phyloP scores from a whole-genome alignment of 2,113 vertebrate genomes.

The Sceloporus tristichus region DNA sequence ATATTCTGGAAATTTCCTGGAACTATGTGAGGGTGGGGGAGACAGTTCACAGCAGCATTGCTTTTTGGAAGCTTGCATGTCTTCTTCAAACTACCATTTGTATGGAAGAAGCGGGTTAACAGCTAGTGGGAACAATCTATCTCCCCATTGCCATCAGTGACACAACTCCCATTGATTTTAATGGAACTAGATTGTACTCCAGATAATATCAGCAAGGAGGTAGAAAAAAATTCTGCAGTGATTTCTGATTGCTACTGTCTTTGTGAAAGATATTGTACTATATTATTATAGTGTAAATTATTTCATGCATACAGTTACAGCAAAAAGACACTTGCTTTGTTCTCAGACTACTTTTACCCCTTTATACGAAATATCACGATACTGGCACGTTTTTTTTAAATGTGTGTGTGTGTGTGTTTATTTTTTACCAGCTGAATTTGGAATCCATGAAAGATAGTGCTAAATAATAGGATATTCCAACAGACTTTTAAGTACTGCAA shows the following conservation, averaged over 20 bases:
- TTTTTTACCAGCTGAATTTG: conserved; percentile 56
- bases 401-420: background rate
- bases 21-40: background rate
- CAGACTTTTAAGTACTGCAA: conserved; percentile 72
- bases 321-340: conserved; percentile 54
- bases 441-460: conserved; percentile 64
- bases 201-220: conserved; percentile 55
- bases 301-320: conserved; percentile 64
- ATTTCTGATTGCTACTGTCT: conserved; percentile 47
- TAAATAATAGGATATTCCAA: conserved; percentile 64
- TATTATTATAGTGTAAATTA: conserved; percentile 52
- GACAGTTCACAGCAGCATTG: background rate
- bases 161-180: conserved; percentile 53
- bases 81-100: conserved; percentile 35
- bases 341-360: conserved; percentile 36
- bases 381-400: conserved; percentile 2
- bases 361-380: background rate
- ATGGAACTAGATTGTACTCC: conserved; percentile 49
- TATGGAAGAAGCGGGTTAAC: conserved; percentile 57
- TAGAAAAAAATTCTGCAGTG: background rate
- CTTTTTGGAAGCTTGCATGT: conserved; percentile 55
- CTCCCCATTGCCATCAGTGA: conserved; percentile 27
- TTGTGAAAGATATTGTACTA: conserved; percentile 37
- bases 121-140: conserved; percentile 36
- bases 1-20: background rate